These are phyloP conservation scores for Aradophagus sp. DNA, from an alignment of 1,140 invertebrate genomes.

Conservation along the genomic window DNA sequence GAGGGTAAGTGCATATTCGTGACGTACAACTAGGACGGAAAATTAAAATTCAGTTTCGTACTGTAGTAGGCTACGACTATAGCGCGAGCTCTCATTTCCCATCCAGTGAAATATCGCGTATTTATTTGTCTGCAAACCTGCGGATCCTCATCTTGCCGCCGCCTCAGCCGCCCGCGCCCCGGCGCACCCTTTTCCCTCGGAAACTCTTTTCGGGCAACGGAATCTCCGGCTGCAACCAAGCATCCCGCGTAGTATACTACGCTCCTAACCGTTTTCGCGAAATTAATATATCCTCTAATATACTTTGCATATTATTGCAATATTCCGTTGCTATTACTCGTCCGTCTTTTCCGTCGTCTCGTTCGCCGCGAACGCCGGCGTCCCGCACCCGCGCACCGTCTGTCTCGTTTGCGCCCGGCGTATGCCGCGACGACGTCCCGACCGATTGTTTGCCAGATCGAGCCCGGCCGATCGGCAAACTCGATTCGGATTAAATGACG, in stretches of 20 bases:
- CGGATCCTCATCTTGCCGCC: slow-evolving; percentile 54
- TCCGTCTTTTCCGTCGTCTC: slow-evolving; percentile 64
- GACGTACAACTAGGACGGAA: slow-evolving; percentile 58
- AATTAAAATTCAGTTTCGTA: slow-evolving; percentile 63
- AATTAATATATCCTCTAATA: slow-evolving; percentile 76
- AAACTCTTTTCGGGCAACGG: slow-evolving; percentile 51
- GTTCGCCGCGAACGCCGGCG: background rate
- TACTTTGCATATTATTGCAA: slow-evolving; percentile 76
- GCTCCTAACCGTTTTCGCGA: slow-evolving; percentile 72
- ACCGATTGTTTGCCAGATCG: slow-evolving; percentile 11
- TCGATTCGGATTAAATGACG: slow-evolving; percentile 68
- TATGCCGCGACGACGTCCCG: slow-evolving; percentile 18
- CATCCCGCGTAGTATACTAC: slow-evolving; percentile 65
- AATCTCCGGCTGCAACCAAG: slow-evolving; percentile 62
- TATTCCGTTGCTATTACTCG: slow-evolving; percentile 73
- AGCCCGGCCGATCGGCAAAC: slow-evolving; percentile 25
- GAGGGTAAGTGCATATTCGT: slow-evolving; percentile 49
- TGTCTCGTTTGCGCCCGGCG: no score
- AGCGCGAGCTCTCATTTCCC: slow-evolving; percentile 57
- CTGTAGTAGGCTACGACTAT: slow-evolving; percentile 39
- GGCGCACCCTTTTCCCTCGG: slow-evolving; percentile 55
- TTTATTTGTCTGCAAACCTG: slow-evolving; percentile 64
- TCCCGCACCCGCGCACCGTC: no score
- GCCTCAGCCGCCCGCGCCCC: no score
- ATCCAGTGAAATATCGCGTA: slow-evolving; percentile 63